These are phyloP conservation scores for Muscidifurax raptorellus DNA, from an alignment of 1,140 invertebrate genomes.

Conservation along the genomic window DNA sequence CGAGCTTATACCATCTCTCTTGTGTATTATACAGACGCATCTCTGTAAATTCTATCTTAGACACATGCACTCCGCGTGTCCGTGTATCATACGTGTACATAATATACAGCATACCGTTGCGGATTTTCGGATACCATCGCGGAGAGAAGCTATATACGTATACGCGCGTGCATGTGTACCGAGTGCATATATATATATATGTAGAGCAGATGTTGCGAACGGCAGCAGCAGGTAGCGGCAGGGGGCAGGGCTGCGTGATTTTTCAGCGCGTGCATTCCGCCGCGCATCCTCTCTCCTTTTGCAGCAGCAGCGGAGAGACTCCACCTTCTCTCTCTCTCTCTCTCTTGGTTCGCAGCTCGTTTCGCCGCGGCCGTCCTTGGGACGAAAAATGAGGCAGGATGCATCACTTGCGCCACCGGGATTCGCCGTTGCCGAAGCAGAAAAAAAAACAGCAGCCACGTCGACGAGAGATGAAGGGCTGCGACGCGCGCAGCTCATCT, in stretches of 20 bases:
- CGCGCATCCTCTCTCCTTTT: neutral
- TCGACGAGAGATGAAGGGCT: constrained; percentile 31
- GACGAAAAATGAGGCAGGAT: constrained; percentile 51
- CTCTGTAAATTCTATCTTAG: too few species aligned
- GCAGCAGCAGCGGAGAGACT: neutral
- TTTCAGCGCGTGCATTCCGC: constrained; percentile 61
- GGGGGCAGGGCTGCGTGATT: constrained; percentile 68
- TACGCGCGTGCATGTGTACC: neutral
- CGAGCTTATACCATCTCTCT: too few species aligned
- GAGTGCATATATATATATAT: constrained; percentile 54
- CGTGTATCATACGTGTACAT: too few species aligned
- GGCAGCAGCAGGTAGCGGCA: constrained; percentile 51
- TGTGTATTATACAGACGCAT: neutral
- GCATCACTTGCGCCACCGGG: neutral
- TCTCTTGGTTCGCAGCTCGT: neutral
- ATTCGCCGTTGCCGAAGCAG: neutral
- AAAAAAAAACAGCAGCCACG: neutral
- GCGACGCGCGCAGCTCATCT: constrained; percentile 18
- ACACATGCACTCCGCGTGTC: too few species aligned
- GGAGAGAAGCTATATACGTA: too few species aligned
- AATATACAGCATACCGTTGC: too few species aligned
- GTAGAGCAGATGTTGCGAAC: constrained; percentile 69
- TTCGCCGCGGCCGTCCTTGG: constrained; percentile 2
- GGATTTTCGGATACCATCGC: too few species aligned
- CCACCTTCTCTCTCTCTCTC: neutral